Evolutionary conservation across 2,113 vertebrate species (phyloP).

Genomic region (Aleadryas rufinucha): DNA sequence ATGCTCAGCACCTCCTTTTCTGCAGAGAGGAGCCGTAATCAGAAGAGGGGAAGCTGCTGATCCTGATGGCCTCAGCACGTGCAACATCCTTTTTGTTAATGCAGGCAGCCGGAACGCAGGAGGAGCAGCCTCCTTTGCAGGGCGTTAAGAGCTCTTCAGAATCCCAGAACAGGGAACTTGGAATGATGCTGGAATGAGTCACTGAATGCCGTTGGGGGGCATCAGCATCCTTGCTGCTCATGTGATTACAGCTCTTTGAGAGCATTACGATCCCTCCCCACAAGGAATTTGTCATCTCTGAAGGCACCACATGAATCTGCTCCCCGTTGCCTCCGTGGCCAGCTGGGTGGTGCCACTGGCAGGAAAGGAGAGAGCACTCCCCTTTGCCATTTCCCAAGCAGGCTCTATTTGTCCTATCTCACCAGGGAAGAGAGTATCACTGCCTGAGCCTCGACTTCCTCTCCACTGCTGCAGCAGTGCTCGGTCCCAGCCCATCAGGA

Average conservation of each 20-base stretch:
- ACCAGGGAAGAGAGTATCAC: not conserved
- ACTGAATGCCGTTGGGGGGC: not conserved
- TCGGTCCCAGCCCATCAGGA: not conserved
- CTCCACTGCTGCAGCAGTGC: not conserved
- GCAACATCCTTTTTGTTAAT: not conserved
- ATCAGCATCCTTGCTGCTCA: not conserved
- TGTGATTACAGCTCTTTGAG: not conserved
- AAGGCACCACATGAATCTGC: not conserved
- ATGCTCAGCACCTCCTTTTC: not conserved
- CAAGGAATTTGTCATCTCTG: not conserved
- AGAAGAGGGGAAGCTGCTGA: not conserved
- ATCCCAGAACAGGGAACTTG: not conserved
- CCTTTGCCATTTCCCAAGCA: not conserved
- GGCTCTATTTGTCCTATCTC: fast-evolving
- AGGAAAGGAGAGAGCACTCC: not conserved
- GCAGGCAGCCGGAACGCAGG: not conserved
- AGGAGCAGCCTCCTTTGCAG: not conserved
- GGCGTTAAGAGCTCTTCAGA: not conserved
- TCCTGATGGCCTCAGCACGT: not conserved
- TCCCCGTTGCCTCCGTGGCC: fast-evolving
- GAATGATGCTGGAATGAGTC: not conserved
- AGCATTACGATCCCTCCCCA: not conserved
- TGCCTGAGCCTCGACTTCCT: not conserved
- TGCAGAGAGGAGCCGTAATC: not conserved
- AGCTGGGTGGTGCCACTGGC: not conserved